Evolutionary conservation across 2,797 vertebrate genomes (phyloP), one percentile per base, ranked within the genome.

Genomic region (Pteronotus mesoamericanus): DNA sequence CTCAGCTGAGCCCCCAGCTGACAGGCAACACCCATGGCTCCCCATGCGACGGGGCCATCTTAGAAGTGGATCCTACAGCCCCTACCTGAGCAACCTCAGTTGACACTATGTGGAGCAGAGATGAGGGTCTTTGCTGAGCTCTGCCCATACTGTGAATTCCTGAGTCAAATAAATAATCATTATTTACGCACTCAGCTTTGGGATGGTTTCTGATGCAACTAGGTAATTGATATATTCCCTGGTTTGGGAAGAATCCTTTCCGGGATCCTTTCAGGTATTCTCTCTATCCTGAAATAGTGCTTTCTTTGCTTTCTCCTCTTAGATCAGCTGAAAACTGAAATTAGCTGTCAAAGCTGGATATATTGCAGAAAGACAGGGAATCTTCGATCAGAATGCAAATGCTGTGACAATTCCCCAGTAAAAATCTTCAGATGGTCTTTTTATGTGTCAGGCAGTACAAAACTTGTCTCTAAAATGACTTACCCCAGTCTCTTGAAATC

Each of bases 311-410:
- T 55, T 48, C 3, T 94, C 39, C 71, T 79, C 22, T 53, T 37
- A 80, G 44, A 48, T n/a, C 74, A 80, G 74, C 44, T 82, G 69
- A 84, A 71, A 57, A 71, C 12, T 68, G 53, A 90, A 96, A 94
- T 80, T 18, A 91, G 64, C 51, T 93, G 59, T 95, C 88, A 94
- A 80, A 66, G 69, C 21, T 42, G 55, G 66, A 37, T 75, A 66
- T 10, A n/a, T 0, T 55, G 59, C 26, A 34, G 74, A 92, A 44
- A 57, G 44, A 42, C 55, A 80, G 29, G 55, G 34, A 89, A 29
- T 5, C 55, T 94, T 77, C 69, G 83, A 74, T 92, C 37, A 85
- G 87, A 95, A 94, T 44, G 51, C 51, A 94, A 75, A 94, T 68
- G 83, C 68, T 79, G 24, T 82, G 72, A 89, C 86, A 97, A 77